A percentile compares a stretch with the other conserved stretches of the same genome.
These are phyloP conservation scores for Eupithecia subumbrata DNA, from an alignment of 2,888 invertebrate genomes.

Conservation along the genomic window DNA sequence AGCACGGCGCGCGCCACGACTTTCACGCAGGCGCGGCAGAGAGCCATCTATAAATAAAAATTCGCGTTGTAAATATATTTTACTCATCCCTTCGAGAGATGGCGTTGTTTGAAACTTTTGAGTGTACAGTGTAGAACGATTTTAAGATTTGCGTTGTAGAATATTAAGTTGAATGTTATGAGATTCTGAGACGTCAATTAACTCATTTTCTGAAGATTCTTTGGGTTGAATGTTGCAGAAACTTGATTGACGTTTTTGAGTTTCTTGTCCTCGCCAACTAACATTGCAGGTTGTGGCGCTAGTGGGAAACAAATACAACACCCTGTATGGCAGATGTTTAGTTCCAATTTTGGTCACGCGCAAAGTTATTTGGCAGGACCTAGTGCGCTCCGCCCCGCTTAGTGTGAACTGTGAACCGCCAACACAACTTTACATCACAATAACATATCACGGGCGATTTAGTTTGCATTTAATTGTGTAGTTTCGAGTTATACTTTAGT, in stretches of 20 bases:
- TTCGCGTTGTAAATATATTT: conserved; percentile 21
- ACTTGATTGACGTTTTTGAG: conserved; percentile 1
- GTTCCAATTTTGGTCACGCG: background rate
- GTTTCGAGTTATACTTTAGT: conserved; percentile 36
- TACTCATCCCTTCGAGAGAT: conserved; percentile 22
- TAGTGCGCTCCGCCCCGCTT: conserved; percentile 5
- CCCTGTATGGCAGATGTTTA: background rate
- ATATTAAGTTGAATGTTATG: background rate
- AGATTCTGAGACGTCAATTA: conserved; percentile 1
- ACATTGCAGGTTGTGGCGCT: background rate
- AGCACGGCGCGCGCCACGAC: conserved; percentile 50
- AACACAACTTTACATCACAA: conserved; percentile 32
- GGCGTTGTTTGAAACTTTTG: conserved; percentile 28
- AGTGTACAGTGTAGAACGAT: background rate
- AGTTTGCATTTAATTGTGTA: conserved; percentile 60
- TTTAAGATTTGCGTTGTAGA: background rate
- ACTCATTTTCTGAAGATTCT: background rate
- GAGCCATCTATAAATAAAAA: conserved; percentile 18
- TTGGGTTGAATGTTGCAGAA: conserved; percentile 13
- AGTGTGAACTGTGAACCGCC: conserved; percentile 7
- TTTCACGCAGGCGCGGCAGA: conserved; percentile 14
- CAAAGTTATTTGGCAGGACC: background rate
- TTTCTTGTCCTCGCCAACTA: background rate
- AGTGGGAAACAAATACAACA: background rate
- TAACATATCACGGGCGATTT: conserved; percentile 49